Base-by-base conservation (phyloP, 2,888 invertebrate species). In the Vandiemenella viatica region DNA sequence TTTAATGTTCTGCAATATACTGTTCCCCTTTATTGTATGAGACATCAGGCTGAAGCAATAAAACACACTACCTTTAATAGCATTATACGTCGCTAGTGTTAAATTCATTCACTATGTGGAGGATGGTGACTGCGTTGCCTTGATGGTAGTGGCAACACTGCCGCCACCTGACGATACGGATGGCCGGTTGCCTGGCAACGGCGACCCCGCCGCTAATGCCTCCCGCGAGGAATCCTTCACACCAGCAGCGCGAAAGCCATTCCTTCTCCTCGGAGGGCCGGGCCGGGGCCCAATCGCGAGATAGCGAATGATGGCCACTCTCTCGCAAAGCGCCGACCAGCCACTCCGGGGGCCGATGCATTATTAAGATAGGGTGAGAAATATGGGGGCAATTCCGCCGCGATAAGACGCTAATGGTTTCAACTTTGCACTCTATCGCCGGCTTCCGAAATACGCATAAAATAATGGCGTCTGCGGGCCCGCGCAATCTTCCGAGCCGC, bases 341-440 rank as follows among this genome's bases (percentile, higher is more conserved):
- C 46, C 46, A 50, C 50, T 51, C 51, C 51, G 45, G 57, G 57
- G 58, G 57, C 61, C 60, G 66, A 67, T 67, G 64, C 66, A 67
- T 67, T 67, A 67, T 66, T 62, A 60, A 66, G 66, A 66, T 66
- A 67, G 55, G 59, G 61, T 56, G 62, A 62, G 65, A 70, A 70
- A 70, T 71, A 70, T 68, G 67, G 67, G 62, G 62, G 68, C 68
- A 68, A 68, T 70, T 68, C 62, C 62, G 62, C 59, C 59, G 63
- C 68, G 71, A 70, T 70, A 70, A 70, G 69, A 69, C 69, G 69
- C 64, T 72, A 72, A 72, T 71, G 70, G 70, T 64, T 69, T 69
- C 72, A 71, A 72, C 70, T 72, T 72, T 70, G 68, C 72, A 72
- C 72, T 71, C 72, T 69, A 71, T 71, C 69, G 67, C 58, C 59